Conservation (phyloP, 2,797 vertebrate genomes). For the Pseudocheirus occidentalis region DNA sequence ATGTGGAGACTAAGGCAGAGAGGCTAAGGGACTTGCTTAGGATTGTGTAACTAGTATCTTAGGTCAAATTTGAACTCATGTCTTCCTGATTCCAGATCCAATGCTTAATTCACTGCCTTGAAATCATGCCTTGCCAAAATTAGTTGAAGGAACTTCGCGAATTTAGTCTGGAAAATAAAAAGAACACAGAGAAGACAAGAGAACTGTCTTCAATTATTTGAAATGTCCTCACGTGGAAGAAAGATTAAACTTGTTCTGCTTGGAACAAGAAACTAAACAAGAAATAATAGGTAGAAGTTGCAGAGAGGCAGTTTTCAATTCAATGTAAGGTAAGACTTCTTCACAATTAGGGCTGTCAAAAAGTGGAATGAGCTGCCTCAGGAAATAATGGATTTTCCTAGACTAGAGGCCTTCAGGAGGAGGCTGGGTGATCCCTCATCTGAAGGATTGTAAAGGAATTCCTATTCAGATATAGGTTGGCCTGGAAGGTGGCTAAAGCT, state of each 20-base stretch:
- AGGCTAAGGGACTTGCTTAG: neutral
- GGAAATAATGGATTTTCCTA: neutral
- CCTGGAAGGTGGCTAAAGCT: neutral
- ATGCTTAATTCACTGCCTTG: neutral
- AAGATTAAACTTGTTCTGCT: neutral
- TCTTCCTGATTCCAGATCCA: neutral
- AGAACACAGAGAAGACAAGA: neutral
- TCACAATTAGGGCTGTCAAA: constrained; percentile 1
- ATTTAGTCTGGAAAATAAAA: neutral
- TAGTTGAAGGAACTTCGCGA: neutral
- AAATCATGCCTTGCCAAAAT: neutral
- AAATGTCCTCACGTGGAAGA: neutral
- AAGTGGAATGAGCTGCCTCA: neutral
- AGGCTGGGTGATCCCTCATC: neutral
- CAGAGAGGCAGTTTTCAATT: neutral
- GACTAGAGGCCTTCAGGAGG: neutral
- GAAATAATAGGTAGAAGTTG: neutral
- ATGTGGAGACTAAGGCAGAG: neutral
- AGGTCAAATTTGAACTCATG: neutral
- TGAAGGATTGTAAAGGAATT: neutral
- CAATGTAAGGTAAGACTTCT: neutral
- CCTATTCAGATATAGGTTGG: neutral
- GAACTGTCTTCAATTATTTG: neutral
- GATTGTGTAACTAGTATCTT: neutral
- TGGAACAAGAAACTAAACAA: constrained; percentile 1